phyloP scores from a whole-genome alignment of 2,113 vertebrate genomes.

The Leptodactylus fuscus region DNA sequence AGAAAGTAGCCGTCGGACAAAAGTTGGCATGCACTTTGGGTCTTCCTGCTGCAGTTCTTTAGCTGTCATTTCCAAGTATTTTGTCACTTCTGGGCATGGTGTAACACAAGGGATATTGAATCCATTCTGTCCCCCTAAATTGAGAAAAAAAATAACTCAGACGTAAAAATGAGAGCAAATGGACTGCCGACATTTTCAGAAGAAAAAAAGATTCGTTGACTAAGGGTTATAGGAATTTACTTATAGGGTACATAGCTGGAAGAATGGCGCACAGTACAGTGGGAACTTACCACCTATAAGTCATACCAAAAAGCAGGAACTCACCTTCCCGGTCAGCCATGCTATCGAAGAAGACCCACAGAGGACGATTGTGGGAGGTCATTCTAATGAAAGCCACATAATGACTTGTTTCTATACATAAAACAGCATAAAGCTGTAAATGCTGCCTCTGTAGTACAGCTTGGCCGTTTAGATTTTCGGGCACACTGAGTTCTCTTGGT shows the following conservation, averaged over 20 bases:
- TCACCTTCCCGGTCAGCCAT: conserved; percentile 86
- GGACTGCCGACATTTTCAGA: too few species aligned
- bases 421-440: conserved; percentile 80
- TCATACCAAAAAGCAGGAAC: neutral
- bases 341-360: conserved; percentile 87
- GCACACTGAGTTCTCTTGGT: conserved; percentile 66
- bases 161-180: neutral
- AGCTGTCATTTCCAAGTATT: conserved; percentile 75
- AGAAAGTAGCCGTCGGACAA: conserved; percentile 76
- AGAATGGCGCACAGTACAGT: neutral
- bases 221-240: neutral
- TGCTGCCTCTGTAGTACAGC: conserved; percentile 70
- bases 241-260: neutral
- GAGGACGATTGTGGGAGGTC: conserved; percentile 66
- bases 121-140: conserved; percentile 80
- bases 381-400: conserved; percentile 81
- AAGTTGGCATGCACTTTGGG: conserved; percentile 68
- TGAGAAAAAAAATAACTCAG: neutral
- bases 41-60: conserved; percentile 73
- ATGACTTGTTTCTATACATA: conserved; percentile 85
- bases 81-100: conserved; percentile 79
- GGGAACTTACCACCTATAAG: neutral
- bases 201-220: neutral
- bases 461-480: conserved; percentile 62
- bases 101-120: conserved; percentile 82